These are phyloP conservation scores for Pseudopipra pipra DNA, from an alignment of 2,113 vertebrate genomes.

Conservation along the genomic window DNA sequence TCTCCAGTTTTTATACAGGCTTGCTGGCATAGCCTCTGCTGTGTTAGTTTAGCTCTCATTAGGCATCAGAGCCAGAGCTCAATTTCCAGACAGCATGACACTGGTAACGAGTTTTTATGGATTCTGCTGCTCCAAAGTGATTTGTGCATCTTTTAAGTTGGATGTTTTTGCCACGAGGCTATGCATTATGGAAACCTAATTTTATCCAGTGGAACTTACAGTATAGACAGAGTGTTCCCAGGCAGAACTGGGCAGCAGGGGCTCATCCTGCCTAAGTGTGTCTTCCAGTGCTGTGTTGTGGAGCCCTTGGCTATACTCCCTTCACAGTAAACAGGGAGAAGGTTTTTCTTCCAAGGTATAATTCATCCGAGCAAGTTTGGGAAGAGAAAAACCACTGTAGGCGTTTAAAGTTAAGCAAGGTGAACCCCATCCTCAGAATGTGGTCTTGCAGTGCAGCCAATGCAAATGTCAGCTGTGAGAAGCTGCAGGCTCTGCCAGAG, in stretches of 20 bases:
- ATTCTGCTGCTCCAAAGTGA: neutral
- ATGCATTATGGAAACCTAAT: neutral
- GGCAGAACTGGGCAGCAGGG: neutral
- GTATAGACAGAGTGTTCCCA: neutral
- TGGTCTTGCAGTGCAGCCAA: neutral
- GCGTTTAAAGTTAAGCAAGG: neutral
- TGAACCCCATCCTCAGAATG: neutral
- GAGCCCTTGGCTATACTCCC: neutral
- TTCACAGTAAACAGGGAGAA: neutral
- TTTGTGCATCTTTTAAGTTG: neutral
- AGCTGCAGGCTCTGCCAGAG: neutral
- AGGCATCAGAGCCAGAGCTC: neutral
- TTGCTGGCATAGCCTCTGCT: neutral
- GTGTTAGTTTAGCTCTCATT: neutral
- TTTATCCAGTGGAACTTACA: neutral
- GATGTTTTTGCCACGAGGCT: neutral
- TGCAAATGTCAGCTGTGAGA: neutral
- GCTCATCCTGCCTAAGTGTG: neutral
- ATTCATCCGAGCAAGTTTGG: neutral
- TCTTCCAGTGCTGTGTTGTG: neutral
- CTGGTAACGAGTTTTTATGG: neutral
- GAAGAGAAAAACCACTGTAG: neutral
- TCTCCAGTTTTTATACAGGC: neutral
- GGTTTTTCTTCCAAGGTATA: neutral
- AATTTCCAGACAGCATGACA: neutral